These are phyloP conservation scores for Rhagium mordax DNA, from an alignment of 2,888 invertebrate genomes.

Conservation along the genomic window DNA sequence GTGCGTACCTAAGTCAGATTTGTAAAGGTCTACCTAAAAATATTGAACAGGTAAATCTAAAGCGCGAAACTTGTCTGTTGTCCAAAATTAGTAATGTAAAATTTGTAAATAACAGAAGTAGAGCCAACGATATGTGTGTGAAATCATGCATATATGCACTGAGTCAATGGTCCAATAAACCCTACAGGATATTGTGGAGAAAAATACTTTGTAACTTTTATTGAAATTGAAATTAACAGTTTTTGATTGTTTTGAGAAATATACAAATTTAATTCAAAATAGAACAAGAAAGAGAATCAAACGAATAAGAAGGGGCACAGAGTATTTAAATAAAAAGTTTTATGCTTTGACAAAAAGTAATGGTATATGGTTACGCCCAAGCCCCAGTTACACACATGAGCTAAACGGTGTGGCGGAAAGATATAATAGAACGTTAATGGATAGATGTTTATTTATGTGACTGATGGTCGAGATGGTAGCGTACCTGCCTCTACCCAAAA, in stretches of 20 bases:
- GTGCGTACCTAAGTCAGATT: neutral
- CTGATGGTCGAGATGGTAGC: too few species aligned
- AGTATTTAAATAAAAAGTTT: slow-evolving; percentile 33
- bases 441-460: slow-evolving; percentile 26
- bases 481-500: too few species aligned
- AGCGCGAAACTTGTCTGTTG: neutral
- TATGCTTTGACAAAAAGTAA: slow-evolving; percentile 44
- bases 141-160: neutral
- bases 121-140: neutral
- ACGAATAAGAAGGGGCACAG: slow-evolving; percentile 1
- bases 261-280: slow-evolving; percentile 1
- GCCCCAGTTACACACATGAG: slow-evolving; percentile 50
- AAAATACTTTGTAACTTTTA: slow-evolving; percentile 5
- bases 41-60: neutral
- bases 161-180: neutral
- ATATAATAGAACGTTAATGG: slow-evolving; percentile 47
- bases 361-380: slow-evolving; percentile 37
- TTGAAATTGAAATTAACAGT: neutral
- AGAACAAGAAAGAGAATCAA: slow-evolving; percentile 7
- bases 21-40: neutral
- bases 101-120: neutral
- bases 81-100: neutral
- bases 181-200: neutral
- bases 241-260: neutral
- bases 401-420: slow-evolving; percentile 51